phyloP scores from a whole-genome alignment of 2,113 vertebrate species.

The Tamias sibiricus region DNA sequence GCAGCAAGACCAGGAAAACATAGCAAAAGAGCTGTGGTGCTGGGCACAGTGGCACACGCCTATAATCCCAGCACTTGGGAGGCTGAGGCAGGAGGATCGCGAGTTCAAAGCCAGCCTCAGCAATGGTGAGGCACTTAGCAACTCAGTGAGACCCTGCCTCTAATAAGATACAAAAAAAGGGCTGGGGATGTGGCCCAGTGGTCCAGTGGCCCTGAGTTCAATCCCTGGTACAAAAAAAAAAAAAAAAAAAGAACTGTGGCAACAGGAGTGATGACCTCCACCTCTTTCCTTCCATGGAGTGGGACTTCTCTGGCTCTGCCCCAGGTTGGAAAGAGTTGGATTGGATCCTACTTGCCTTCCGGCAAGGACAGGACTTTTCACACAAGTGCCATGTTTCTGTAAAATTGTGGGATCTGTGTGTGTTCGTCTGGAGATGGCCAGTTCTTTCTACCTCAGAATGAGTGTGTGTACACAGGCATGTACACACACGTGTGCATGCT shows the following conservation, averaged over 20 bases:
- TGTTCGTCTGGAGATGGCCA: constrained; percentile 78
- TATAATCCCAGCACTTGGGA: too few species aligned
- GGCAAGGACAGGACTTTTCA: constrained; percentile 69
- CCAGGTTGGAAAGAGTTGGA: constrained; percentile 70
- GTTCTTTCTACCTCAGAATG: constrained; percentile 86
- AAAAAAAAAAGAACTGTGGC: neutral
- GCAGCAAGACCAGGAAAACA: neutral
- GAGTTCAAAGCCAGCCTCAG: too few species aligned
- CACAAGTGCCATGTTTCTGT: constrained; percentile 86
- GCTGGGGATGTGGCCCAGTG: too few species aligned
- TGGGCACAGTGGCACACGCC: too few species aligned
- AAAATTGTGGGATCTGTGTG: constrained; percentile 41
- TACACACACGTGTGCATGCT: neutral
- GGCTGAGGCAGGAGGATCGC: too few species aligned
- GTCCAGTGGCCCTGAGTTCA: too few species aligned
- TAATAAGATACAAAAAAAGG: too few species aligned
- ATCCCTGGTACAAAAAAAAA: too few species aligned
- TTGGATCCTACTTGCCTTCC: neutral
- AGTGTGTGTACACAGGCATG: constrained; percentile 40
- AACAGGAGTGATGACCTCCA: neutral
- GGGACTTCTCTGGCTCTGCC: constrained; percentile 65
- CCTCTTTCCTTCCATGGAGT: neutral
- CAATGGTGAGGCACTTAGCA: too few species aligned
- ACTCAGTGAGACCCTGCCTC: too few species aligned
- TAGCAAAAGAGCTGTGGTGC: neutral